Conservation (phyloP, 2,797 vertebrate species). For the Lutjanus campechanus region DNA sequence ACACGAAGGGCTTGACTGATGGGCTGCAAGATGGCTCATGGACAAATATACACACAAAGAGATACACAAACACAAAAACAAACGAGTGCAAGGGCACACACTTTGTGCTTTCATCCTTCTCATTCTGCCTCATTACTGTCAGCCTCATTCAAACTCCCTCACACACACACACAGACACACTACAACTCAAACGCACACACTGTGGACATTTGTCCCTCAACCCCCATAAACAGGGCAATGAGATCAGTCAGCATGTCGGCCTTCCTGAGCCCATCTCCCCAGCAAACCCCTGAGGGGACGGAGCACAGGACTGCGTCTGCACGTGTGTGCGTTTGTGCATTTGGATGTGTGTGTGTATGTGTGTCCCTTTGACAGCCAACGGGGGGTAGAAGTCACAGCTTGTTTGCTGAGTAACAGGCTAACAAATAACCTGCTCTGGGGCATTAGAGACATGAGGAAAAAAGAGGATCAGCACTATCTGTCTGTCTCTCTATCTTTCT, state of each 20-base stretch:
- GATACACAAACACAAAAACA: conserved; percentile 26
- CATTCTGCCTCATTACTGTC: conserved; percentile 54
- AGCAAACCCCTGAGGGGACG: conserved; percentile 28
- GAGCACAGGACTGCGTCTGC: conserved; percentile 16
- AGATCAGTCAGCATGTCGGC: conserved; percentile 55
- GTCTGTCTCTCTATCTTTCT: conserved; percentile 20
- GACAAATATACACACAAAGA: not conserved
- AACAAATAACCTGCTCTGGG: conserved; percentile 80
- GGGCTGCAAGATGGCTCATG: conserved; percentile 22
- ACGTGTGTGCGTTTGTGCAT: conserved; percentile 33
- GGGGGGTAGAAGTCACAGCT: conserved; percentile 64
- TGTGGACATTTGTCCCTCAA: conserved; percentile 43
- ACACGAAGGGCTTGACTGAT: conserved; percentile 55
- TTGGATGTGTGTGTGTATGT: conserved; percentile 31
- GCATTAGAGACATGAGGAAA: conserved; percentile 56
- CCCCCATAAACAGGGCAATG: conserved; percentile 39
- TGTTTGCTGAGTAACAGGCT: conserved; percentile 76
- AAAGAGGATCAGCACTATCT: conserved; percentile 38
- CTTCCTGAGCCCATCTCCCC: conserved; percentile 46
- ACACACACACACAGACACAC: conserved; percentile 22
- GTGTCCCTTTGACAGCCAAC: conserved; percentile 59
- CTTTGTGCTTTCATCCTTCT: conserved; percentile 36
- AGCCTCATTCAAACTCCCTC: conserved; percentile 22
- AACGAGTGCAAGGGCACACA: not conserved
- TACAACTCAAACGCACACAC: conserved; percentile 30